phyloP scores from a whole-genome alignment of 2,113 vertebrate species.

The Nanorana parkeri region DNA sequence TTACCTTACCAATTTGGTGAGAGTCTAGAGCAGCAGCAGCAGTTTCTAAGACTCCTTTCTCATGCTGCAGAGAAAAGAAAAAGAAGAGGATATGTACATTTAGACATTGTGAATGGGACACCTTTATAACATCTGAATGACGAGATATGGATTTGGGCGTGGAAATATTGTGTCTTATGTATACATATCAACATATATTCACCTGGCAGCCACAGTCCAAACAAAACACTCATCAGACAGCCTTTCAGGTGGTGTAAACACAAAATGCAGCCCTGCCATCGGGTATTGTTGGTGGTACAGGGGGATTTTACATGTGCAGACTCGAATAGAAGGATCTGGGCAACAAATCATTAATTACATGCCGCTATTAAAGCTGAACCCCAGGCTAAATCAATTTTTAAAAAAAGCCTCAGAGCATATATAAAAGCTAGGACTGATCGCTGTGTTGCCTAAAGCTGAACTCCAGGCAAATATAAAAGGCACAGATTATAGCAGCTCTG shows the following conservation, averaged over 20 bases:
- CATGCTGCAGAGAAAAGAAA: slow-evolving; percentile 68
- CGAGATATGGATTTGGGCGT: slow-evolving; percentile 56
- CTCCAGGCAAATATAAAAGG: no score
- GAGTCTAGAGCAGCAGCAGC: slow-evolving; percentile 65
- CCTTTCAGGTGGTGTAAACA: slow-evolving; percentile 40
- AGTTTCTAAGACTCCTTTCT: slow-evolving; percentile 71
- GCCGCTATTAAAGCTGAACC: background rate
- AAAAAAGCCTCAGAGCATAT: no score
- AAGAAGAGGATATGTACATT: slow-evolving; percentile 66
- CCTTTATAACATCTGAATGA: slow-evolving; percentile 62
- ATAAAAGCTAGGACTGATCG: no score
- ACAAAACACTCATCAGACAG: slow-evolving; percentile 52
- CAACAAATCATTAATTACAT: slow-evolving; percentile 19
- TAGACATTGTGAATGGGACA: slow-evolving; percentile 60
- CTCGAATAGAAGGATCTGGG: background rate
- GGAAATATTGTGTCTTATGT: slow-evolving; percentile 51
- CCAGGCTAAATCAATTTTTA: no score
- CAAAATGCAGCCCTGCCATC: background rate
- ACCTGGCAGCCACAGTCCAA: slow-evolving; percentile 61
- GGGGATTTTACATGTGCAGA: slow-evolving; percentile 1
- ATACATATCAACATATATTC: slow-evolving; percentile 62
- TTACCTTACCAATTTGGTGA: slow-evolving; percentile 65
- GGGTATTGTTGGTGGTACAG: background rate
- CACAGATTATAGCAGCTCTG: no score
- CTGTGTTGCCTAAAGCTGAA: no score